phyloP scores from a whole-genome alignment of 2,113 vertebrate genomes.

The Sinocyclocheilus anophthalmus region DNA sequence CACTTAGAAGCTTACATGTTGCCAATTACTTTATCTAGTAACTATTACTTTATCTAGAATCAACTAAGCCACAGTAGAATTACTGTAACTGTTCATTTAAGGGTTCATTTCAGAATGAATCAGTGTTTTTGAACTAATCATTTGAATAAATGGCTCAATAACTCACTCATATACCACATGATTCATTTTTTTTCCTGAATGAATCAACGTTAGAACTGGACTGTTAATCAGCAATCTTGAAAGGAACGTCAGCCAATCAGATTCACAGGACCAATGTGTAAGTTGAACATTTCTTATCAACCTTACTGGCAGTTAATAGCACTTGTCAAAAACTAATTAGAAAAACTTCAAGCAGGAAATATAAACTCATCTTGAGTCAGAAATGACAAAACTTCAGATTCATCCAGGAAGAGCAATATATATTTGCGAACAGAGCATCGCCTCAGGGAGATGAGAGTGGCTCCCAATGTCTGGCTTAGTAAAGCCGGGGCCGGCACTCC shows the following conservation, averaged over 20 bases:
- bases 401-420: slow-evolving; percentile 48
- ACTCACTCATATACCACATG: background rate
- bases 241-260: background rate
- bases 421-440: slow-evolving; percentile 43
- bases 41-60: too few relatives aligned
- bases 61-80: background rate
- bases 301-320: background rate
- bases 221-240: background rate
- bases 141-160: background rate
- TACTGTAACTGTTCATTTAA: too few relatives aligned
- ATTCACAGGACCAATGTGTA: slow-evolving; percentile 1
- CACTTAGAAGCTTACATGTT: background rate
- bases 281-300: background rate
- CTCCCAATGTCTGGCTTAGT: slow-evolving; percentile 65
- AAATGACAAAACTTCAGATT: slow-evolving; percentile 59
- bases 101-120: too few relatives aligned
- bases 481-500: slow-evolving; percentile 50
- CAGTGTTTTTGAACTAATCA: too few relatives aligned
- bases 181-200: background rate
- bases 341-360: slow-evolving; percentile 36
- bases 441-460: slow-evolving; percentile 65
- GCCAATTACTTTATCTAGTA: background rate
- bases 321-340: too few relatives aligned
- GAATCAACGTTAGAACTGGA: background rate
- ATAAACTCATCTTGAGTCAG: slow-evolving; percentile 43